Evolutionary conservation across 2,797 vertebrate species (phyloP), one percentile per base, ranked within the genome.

Genomic region (Lepus townsendii): DNA sequence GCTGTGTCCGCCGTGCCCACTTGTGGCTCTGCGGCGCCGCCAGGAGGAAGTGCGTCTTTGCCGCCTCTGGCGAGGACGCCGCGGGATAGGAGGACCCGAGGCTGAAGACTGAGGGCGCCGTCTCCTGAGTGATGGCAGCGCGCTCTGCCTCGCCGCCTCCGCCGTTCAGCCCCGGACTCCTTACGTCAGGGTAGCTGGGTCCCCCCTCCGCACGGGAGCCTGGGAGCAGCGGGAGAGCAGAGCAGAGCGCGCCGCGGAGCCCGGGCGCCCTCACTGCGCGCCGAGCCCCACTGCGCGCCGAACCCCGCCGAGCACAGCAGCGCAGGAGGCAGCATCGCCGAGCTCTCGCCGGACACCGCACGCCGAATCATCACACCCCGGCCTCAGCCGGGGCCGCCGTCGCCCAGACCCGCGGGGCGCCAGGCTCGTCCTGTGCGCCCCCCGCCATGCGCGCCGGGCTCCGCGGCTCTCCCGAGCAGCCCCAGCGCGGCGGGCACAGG

Each of bases 151-250:
- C 47, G 57, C 96, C 96, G 94, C 94, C 97, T 93, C 96, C 95
- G 75, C 96, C 42, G 93, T 95, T 93, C 90, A 75, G 97, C 84
- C 77, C 78, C 13, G 50, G 90, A 65, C 88, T 96, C 83, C 92
- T 96, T 94, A 97, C 96, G 97, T 97, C 97, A 97, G 97, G 96
- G 95, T 94, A 88, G 80, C 82, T 71, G 92, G 72, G 95, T 95
- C 4, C 92, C 93, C 91, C 94, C 95, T 95, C 96, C 87, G 92
- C 93, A 42, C 78, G 30, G 91, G 88, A 94, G 96, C 84, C 90
- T 6, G 96, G 47, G 35, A 91, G 91, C 91, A 24, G 93, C 95
- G 0, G 78, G 92, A 94, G 96, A 95, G 91, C 95, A 32, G 83
- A 88, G 88, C 88, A 73, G 94, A 94, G 93, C 84, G 80, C 71